Evolutionary conservation across 2,797 vertebrate species (phyloP), one percentile per base, ranked within the genome.

Genomic region (Cichlasoma orientale): DNA sequence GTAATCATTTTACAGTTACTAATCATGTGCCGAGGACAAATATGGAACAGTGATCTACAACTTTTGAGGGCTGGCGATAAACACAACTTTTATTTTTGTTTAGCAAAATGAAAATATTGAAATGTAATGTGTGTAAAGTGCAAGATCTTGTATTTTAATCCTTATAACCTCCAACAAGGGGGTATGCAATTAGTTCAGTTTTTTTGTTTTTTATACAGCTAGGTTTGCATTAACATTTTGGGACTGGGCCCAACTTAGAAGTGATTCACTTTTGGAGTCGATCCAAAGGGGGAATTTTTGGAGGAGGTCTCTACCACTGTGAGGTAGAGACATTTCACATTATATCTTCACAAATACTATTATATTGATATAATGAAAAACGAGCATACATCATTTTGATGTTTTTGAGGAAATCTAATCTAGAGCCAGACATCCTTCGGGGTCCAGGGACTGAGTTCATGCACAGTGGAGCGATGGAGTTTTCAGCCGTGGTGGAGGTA

Each of bases 381-480:
- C 27, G 4, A 21, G 14, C 59, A 66, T 1, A 27, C 18, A 27
- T 44, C 2, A 0, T 66, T 66, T 66, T 66, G 61, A 47, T 66
- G 41, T 66, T 47, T 41, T 66, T 19, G 21, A 47, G 61, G 61
- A 66, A 66, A 47, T 66, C 61, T 47, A 47, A 47, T 41, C 38
- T 66, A 2, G 61, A 47, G 23, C 41, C 61, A 66, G 23, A 66
- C 23, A 66, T 11, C 38, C 36, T 61, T 41, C 0, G 1, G 16
- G 13, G 16, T 63, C 21, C 36, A 27, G 59, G 38, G 9, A 47
- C 38, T 66, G 0, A 23, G 21, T 63, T 41, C 38, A 41, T 41
- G 38, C 38, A 41, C 1, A 4, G 41, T 44, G 23, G 44, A 38
- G 31, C 31, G 59, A 44, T 21, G 36, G 59, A 66, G 38, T 66